phyloP scores from a whole-genome alignment of 2,888 invertebrate genomes.

The Agriopis aurantiaria region DNA sequence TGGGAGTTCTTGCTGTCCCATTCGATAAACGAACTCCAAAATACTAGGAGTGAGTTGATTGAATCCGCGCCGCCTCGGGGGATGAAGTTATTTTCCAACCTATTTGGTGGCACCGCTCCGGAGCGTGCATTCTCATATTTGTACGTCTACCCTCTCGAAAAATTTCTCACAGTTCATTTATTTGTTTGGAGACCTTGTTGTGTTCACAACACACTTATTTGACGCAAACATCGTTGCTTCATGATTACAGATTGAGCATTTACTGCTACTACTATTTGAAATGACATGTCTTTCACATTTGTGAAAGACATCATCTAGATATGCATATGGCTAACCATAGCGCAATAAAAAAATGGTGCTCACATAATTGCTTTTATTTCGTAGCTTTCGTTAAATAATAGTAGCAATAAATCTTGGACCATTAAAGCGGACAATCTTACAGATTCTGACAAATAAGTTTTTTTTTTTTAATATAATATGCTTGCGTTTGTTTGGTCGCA shows the following conservation, averaged over 20 bases:
- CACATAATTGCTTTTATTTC: neutral
- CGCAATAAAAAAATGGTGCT: too few species aligned
- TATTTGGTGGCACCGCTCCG: slow-evolving; percentile 74
- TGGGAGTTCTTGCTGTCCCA: slow-evolving; percentile 58
- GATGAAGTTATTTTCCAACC: slow-evolving; percentile 82
- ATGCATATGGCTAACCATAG: too few species aligned
- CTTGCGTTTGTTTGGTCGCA: too few species aligned
- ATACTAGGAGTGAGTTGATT: slow-evolving; percentile 81
- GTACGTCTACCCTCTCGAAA: slow-evolving; percentile 74
- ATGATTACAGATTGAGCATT: slow-evolving; percentile 53
- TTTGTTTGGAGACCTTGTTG: slow-evolving; percentile 76
- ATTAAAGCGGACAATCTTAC: neutral
- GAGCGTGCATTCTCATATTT: slow-evolving; percentile 69
- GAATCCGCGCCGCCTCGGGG: slow-evolving; percentile 81
- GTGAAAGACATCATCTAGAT: neutral
- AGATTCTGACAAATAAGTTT: slow-evolving; percentile 1
- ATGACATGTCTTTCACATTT: neutral
- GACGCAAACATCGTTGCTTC: slow-evolving; percentile 59
- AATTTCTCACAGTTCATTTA: slow-evolving; percentile 82
- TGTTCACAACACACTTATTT: slow-evolving; percentile 66
- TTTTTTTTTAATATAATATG: too few species aligned
- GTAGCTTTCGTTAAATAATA: neutral
- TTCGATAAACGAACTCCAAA: slow-evolving; percentile 83
- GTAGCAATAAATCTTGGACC: neutral
- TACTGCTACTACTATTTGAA: slow-evolving; percentile 1